Conservation (phyloP, 2,888 invertebrate genomes). For the Leucophenga maculata region DNA sequence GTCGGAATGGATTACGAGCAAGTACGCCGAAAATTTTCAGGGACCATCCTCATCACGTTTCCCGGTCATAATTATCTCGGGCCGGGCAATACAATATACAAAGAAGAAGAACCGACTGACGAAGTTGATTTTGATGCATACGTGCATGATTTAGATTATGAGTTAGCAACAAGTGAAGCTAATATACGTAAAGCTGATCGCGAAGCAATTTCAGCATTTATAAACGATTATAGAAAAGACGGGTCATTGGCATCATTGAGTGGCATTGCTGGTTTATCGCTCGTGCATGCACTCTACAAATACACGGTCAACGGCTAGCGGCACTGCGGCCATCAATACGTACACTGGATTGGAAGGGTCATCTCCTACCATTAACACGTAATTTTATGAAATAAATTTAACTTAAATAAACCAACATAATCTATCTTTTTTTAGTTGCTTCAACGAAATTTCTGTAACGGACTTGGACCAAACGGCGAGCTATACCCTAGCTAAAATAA, state of each 20-base stretch:
- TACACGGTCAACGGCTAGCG: not conserved
- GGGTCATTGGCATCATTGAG: constrained; percentile 18
- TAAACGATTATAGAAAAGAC: constrained; percentile 19
- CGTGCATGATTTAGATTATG: constrained; percentile 27
- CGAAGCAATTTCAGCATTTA: constrained; percentile 24
- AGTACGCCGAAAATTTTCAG: constrained; percentile 15
- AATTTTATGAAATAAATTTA: no score
- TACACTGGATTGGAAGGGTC: no score
- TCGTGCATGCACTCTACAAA: constrained; percentile 15
- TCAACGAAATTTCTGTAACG: no score
- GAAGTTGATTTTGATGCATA: constrained; percentile 31
- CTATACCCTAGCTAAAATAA: no score
- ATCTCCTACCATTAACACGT: no score
- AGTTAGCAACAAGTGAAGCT: constrained; percentile 30
- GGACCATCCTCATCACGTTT: constrained; percentile 12
- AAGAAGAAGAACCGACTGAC: constrained; percentile 29
- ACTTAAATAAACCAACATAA: no score
- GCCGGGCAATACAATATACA: constrained; percentile 28
- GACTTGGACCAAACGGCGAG: no score
- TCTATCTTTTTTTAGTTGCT: no score
- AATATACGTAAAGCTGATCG: constrained; percentile 26
- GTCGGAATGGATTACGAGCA: constrained; percentile 11
- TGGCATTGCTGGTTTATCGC: constrained; percentile 18
- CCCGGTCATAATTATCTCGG: constrained; percentile 30
- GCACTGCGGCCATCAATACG: no score